phyloP scores from a whole-genome alignment of 2,797 vertebrate species.

The Neosalanx taihuensis region DNA sequence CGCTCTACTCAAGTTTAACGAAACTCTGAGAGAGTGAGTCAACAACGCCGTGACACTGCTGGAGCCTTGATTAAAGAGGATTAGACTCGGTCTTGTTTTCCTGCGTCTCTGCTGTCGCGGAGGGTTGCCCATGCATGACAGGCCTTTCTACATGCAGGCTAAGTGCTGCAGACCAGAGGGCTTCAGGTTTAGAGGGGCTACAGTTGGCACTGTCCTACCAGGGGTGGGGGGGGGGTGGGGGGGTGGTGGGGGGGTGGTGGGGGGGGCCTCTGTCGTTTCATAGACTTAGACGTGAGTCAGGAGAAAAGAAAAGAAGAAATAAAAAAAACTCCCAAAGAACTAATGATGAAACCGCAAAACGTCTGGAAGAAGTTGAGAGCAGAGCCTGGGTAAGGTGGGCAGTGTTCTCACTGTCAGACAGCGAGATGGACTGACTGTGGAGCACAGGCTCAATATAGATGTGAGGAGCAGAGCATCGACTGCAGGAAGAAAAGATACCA shows the following conservation, averaged over 20 bases:
- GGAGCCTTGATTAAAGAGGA: constrained; percentile 59
- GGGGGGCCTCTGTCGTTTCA: constrained; percentile 38
- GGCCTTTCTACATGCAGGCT: constrained; percentile 44
- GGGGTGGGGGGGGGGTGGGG: not conserved
- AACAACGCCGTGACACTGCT: constrained; percentile 57
- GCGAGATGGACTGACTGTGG: too few relatives aligned
- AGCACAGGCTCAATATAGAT: not conserved
- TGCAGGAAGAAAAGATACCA: not conserved
- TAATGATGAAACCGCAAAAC: constrained; percentile 59
- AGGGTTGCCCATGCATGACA: constrained; percentile 47
- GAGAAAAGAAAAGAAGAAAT: too few relatives aligned
- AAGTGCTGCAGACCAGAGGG: constrained; percentile 39
- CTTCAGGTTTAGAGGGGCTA: constrained; percentile 27
- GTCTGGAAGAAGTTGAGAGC: constrained; percentile 52
- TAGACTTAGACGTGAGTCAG: constrained; percentile 60
- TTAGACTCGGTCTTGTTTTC: constrained; percentile 59
- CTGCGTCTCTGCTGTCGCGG: constrained; percentile 41
- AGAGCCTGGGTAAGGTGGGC: constrained; percentile 9
- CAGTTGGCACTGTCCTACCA: constrained; percentile 27
- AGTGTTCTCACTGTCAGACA: not conserved
- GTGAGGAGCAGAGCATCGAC: not conserved
- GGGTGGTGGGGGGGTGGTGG: not conserved
- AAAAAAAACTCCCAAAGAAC: constrained; percentile 60
- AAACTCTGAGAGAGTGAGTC: constrained; percentile 54
- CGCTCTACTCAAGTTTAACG: constrained; percentile 51